phyloP scores from a whole-genome alignment of 1,140 invertebrate species.

The Musca domestica region DNA sequence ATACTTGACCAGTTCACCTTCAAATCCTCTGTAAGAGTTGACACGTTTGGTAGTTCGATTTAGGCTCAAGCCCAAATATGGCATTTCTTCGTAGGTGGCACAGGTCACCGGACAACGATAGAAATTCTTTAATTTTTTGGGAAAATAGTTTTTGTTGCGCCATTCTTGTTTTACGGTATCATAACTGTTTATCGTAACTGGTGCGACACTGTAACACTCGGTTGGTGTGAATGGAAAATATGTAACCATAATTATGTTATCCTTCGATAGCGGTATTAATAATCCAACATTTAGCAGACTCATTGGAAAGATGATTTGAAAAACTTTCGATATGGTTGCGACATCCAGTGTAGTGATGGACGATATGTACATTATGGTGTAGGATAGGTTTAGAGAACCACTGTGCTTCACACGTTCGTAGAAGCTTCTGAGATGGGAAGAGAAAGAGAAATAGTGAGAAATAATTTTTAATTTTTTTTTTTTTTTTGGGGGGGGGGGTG shows the following conservation, averaged over 20 bases:
- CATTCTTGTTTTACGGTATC: not conserved
- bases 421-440: not conserved
- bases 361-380: not conserved
- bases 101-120: conserved; percentile 37
- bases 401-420: not conserved
- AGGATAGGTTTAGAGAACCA: not conserved
- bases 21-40: conserved; percentile 36
- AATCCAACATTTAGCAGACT: not conserved
- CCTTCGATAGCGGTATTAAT: not conserved
- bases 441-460: too few relatives aligned
- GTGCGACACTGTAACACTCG: not conserved
- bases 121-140: conserved; percentile 38
- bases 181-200: not conserved
- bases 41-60: not conserved
- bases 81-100: conserved; percentile 46
- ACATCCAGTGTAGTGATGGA: not conserved
- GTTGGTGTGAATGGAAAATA: conserved; percentile 2
- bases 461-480: too few relatives aligned
- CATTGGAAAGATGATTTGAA: conserved; percentile 3
- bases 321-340: not conserved
- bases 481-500: too few relatives aligned
- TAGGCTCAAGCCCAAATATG: conserved; percentile 32
- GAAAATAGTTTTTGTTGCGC: conserved; percentile 28
- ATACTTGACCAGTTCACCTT: conserved; percentile 38
- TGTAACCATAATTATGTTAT: conserved; percentile 2